phyloP scores from a whole-genome alignment of 2,113 vertebrate genomes.

The Podocnemis expansa region DNA sequence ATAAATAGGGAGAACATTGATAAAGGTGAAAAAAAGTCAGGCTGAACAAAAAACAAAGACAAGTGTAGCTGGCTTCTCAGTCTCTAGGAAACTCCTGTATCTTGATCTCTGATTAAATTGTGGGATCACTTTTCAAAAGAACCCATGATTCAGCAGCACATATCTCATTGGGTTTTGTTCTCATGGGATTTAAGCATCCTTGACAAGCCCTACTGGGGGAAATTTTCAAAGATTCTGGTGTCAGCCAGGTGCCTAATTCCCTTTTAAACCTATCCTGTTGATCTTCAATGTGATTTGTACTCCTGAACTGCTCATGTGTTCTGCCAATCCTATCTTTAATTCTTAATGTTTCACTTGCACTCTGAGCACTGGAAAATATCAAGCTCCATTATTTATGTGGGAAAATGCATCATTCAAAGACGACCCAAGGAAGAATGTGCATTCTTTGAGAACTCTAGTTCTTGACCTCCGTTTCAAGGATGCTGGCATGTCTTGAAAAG shows the following conservation, averaged over 20 bases:
- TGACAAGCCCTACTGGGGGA: not conserved
- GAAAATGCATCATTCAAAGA: not conserved
- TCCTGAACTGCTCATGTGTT: not conserved
- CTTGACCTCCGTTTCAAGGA: not conserved
- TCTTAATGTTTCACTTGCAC: not conserved
- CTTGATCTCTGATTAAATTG: not conserved
- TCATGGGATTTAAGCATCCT: not conserved
- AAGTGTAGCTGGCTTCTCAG: not conserved
- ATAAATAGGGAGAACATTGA: not conserved
- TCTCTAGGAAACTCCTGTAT: not conserved
- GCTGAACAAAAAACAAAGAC: not conserved
- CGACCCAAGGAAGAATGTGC: not conserved
- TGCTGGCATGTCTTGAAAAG: not conserved
- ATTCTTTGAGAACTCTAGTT: not conserved
- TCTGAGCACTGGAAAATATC: not conserved
- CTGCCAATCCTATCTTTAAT: not conserved
- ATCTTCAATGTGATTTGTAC: not conserved
- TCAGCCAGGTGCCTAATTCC: not conserved
- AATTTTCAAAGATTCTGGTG: not conserved
- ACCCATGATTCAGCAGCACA: not conserved
- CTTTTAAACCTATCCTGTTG: not conserved
- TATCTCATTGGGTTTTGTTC: not conserved
- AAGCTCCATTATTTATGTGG: not conserved
- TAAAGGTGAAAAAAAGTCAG: not conserved
- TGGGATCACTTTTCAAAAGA: not conserved